These are phyloP conservation scores for Lagorchestes hirsutus DNA, from an alignment of 2,797 vertebrate genomes.

Conservation along the genomic window DNA sequence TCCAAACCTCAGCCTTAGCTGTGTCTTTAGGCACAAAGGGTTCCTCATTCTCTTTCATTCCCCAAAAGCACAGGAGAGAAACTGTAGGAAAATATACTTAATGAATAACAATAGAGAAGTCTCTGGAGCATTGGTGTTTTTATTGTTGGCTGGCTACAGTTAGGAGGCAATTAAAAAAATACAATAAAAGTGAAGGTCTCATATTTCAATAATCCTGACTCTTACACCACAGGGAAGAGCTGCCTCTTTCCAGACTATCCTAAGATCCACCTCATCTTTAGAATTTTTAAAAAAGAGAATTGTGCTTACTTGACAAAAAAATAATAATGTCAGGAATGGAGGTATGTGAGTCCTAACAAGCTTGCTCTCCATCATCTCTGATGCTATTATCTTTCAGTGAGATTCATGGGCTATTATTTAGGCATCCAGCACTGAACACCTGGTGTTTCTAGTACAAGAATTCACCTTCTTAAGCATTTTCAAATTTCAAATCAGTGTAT, in stretches of 20 bases:
- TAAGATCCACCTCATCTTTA: not conserved
- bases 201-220: constrained; percentile 71
- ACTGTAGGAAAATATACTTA: constrained; percentile 1
- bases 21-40: not conserved
- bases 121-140: constrained; percentile 72
- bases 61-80: not conserved
- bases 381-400: rapidly evolving
- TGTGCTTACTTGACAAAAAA: constrained; percentile 10
- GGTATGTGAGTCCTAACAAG: not conserved
- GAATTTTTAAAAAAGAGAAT: constrained; percentile 43
- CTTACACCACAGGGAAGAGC: not conserved
- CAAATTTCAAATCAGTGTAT: not conserved
- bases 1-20: not conserved
- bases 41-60: not conserved
- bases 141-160: constrained; percentile 77
- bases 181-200: constrained; percentile 77
- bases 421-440: not conserved
- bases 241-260: not conserved
- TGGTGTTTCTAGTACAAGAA: not conserved
- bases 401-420: rapidly evolving
- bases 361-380: not conserved
- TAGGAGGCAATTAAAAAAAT: constrained; percentile 81
- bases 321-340: not conserved
- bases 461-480: not conserved
- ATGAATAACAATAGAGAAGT: constrained; percentile 70